Base-by-base conservation (phyloP, 1,140 invertebrate species). In the Drosophila murphyi region DNA sequence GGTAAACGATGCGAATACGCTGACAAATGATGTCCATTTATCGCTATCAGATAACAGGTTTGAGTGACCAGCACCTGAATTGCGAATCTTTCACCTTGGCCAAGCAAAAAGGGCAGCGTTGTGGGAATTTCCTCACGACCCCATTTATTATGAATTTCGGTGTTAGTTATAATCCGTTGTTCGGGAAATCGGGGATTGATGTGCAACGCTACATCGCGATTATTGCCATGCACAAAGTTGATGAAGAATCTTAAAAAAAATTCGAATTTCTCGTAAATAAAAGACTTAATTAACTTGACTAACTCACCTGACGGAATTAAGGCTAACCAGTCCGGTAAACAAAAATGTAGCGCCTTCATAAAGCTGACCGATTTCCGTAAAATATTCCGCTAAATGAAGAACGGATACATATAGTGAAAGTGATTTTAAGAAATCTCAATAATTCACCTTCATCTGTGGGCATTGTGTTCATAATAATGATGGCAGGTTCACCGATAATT, bases 401-500 rank as follows among this genome's bases (percentile, higher is more conserved):
- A n/a, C 8, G 4, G 8, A 32, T 28, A 2, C 8, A 37, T 31
- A n/a, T 5, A n/a, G 8, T 4, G 6, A 43, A 41, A 65, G 20
- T 12, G n/a, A 10, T 3, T 29, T 29, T 6, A 34, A 3, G 3
- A 3, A 10, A 8, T 47, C 0, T 0, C n/a, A 20, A 7, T 4
- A 0, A 68, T 71, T 76, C 93, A 72, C 97, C 97, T 92, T 97
- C 96, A 35, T 97, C 96, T 60, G 96, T 97, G 45, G 96, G 96
- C 85, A 97, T 96, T 3, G 97, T 98, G 93, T 98, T 97, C 1
- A 98, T 95, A 2, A 96, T 97, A 31, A 88, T 78, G 5, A 96
- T 96, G 12, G 97, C 96, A 39, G 96, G 96, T 8, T 96, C 96
- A 51, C 95, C 96, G 48, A 96, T 96, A 39, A 97, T 94, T 20